Evolutionary conservation across 2,888 invertebrate genomes (phyloP).

Genomic region (Archips crataeganus): DNA sequence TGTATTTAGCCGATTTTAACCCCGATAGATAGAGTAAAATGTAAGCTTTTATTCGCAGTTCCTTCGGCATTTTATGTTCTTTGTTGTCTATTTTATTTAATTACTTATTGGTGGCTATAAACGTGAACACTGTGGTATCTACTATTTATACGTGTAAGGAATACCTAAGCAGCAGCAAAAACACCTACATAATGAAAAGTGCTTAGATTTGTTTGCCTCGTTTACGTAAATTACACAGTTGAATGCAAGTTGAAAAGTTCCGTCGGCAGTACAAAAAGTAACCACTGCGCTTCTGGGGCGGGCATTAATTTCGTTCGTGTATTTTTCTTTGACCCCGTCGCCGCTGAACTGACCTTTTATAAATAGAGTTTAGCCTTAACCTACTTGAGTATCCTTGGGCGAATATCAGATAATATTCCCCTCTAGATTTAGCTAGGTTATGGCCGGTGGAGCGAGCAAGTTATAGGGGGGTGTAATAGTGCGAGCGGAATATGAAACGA

Average conservation of each 20-base stretch:
- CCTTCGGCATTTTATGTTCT: neutral
- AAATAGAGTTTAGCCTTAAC: conserved; percentile 37
- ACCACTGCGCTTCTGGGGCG: conserved; percentile 13
- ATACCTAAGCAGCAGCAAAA: no score
- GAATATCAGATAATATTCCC: conserved; percentile 31
- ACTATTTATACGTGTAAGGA: no score
- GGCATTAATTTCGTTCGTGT: conserved; percentile 39
- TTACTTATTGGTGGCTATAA: neutral
- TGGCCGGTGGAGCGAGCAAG: conserved; percentile 8
- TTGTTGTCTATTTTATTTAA: neutral
- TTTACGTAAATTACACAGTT: neutral
- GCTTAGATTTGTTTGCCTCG: no score
- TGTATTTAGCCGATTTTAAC: neutral
- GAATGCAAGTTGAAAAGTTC: neutral
- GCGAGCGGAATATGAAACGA: neutral
- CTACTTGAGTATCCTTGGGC: conserved; percentile 38
- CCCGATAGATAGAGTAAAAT: neutral
- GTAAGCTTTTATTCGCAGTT: neutral
- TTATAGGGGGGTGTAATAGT: conserved; percentile 23
- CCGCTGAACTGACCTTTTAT: conserved; percentile 31
- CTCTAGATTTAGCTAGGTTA: conserved; percentile 23
- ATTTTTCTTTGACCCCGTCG: conserved; percentile 39
- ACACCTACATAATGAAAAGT: no score
- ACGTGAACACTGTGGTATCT: no score
- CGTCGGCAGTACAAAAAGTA: conserved; percentile 5